Evolutionary conservation across 1,140 invertebrate genomes (phyloP), one percentile per base, ranked within the genome.

Genomic region (Nixonia krombeini): DNA sequence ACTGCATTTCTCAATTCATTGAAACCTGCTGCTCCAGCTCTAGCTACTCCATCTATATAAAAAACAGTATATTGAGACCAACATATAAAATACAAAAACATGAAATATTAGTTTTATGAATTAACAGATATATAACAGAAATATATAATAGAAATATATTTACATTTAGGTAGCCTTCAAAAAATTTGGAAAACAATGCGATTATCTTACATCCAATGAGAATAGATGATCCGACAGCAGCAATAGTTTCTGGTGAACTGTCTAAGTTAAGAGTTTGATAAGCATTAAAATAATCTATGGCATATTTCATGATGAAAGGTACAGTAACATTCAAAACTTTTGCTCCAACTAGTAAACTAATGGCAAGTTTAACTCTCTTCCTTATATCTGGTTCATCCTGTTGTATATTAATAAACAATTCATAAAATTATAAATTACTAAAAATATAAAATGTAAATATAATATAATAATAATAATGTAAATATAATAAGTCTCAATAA

Each of bases 1-100:
- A 99, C 95, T 5, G 97, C 97, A 87, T 99, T 99, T 44, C 98
- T 86, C 7, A 99, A 78, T 86, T 99, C 98, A 85, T 98, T 99
- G 78, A 99, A 97, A 37, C 93, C 92, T 1, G 94, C 90, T 12
- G 96, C 92, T 57, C 94, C 91, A 8, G 92, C 92, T 73, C 97
- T 87, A 0, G 97, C 96, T 61, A 96, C 86, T 50, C 98, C 98
- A 91, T 99, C 97, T 99, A 73, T 41, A n/a, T n/a, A n/a, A n/a
- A n/a, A n/a, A n/a, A n/a, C n/a, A n/a, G n/a, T n/a, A n/a, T n/a
- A n/a, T n/a, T n/a, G n/a, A n/a, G n/a, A n/a, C n/a, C n/a, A n/a
- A n/a, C n/a, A n/a, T n/a, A n/a, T n/a, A n/a, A n/a, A n/a, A n/a
- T n/a, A n/a, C n/a, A n/a, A n/a, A n/a, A n/a, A n/a, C n/a, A n/a